Evolutionary conservation across 1,140 invertebrate genomes (phyloP).

Genomic region (Anastrepha ludens): DNA sequence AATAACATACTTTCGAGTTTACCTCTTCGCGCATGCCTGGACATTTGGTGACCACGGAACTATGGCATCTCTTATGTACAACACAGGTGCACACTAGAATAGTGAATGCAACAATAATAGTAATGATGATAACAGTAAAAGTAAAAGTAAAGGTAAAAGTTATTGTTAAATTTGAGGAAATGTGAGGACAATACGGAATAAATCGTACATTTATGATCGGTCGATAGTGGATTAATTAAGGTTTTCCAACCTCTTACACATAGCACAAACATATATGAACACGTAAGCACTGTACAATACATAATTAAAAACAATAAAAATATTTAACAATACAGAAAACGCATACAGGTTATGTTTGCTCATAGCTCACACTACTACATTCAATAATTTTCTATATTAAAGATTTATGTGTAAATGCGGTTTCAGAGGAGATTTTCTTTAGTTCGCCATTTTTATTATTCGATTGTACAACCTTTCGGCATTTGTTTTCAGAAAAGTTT

Average conservation of each 20-base stretch:
- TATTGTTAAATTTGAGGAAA: not conserved
- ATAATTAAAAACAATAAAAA: too few relatives aligned
- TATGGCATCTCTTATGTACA: conserved; percentile 97
- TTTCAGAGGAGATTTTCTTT: too few relatives aligned
- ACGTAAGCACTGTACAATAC: not conserved
- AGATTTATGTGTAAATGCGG: too few relatives aligned
- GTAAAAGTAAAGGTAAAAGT: not conserved
- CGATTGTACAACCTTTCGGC: too few relatives aligned
- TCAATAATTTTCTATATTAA: too few relatives aligned
- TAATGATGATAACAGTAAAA: not conserved
- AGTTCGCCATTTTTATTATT: too few relatives aligned
- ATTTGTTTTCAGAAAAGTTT: too few relatives aligned
- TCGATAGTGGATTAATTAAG: not conserved
- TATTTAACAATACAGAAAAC: too few relatives aligned
- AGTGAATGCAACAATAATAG: conserved; percentile 20
- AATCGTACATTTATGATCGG: not conserved
- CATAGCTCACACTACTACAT: too few relatives aligned
- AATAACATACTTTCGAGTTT: conserved; percentile 61
- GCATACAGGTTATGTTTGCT: too few relatives aligned
- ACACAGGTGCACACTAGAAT: conserved; percentile 96
- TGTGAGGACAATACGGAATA: not conserved
- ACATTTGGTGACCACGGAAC: conserved; percentile 94
- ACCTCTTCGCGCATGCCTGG: conserved; percentile 96
- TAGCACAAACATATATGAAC: not conserved
- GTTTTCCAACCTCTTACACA: not conserved